Percentiles rank a stretch among this genome's conserved stretches.
phyloP scores from a whole-genome alignment of 2,797 vertebrate genomes.

The Lagorchestes hirsutus region DNA sequence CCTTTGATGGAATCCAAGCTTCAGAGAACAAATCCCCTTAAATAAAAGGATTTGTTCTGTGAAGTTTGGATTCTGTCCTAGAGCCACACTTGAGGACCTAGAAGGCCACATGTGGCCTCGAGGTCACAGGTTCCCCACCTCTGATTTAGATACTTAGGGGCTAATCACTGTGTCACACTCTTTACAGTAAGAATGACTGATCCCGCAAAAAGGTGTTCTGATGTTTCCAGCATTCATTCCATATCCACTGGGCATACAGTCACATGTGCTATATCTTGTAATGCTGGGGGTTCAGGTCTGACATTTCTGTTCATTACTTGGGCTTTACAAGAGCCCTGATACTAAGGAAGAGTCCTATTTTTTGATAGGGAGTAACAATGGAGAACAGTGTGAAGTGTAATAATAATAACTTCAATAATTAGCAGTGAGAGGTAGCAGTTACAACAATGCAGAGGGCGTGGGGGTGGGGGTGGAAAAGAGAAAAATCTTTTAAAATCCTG shows the following conservation, averaged over 20 bases:
- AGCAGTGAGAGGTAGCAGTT: neutral
- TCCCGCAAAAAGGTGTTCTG: neutral
- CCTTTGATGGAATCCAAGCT: no score
- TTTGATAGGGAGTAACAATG: neutral
- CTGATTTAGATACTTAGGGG: neutral
- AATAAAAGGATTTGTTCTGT: no score
- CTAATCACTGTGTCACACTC: neutral
- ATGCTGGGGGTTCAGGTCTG: neutral
- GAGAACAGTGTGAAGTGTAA: neutral
- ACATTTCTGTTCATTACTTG: neutral
- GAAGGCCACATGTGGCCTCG: no score
- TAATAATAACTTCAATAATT: neutral
- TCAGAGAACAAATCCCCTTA: no score
- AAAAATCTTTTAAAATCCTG: constrained; percentile 32
- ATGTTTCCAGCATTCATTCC: neutral
- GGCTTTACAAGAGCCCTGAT: neutral
- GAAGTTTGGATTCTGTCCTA: no score
- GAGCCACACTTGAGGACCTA: no score
- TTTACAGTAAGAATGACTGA: neutral
- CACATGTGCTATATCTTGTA: no score
- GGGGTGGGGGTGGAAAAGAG: no score
- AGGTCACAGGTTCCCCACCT: no score
- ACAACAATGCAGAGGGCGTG: no score
- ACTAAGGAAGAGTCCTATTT: no score
- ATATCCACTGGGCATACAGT: neutral